phyloP scores from a whole-genome alignment of 2,888 invertebrate species.

The Leucophenga maculata region DNA sequence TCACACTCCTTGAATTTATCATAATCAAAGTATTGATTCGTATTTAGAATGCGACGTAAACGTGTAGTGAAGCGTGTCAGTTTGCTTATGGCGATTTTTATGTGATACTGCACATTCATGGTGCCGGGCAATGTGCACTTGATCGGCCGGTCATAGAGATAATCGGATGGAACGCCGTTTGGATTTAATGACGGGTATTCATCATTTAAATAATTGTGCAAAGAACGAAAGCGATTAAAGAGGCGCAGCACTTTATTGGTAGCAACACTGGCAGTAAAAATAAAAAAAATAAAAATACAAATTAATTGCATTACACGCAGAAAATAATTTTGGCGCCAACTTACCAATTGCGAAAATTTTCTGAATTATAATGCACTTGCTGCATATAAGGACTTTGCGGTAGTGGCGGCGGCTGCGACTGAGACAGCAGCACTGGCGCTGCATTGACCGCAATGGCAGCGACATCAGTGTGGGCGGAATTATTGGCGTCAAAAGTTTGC shows the following conservation, averaged over 20 bases:
- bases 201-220: conserved; percentile 54
- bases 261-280: conserved; percentile 40
- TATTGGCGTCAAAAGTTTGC: neutral
- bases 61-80: conserved; percentile 47
- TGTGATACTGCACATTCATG: conserved; percentile 58
- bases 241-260: conserved; percentile 47
- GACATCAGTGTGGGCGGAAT: neutral
- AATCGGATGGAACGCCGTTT: conserved; percentile 50
- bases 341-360: conserved; percentile 47
- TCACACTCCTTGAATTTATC: conserved; percentile 54
- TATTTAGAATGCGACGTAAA: conserved; percentile 49
- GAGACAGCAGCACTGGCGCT: conserved; percentile 10
- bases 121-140: conserved; percentile 45
- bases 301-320: neutral
- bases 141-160: conserved; percentile 38
- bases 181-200: conserved; percentile 43
- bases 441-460: conserved; percentile 13
- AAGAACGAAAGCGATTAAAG: conserved; percentile 48
- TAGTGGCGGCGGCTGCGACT: neutral
- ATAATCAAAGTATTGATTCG: conserved; percentile 53
- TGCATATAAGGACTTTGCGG: too few species aligned
- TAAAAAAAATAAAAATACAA: neutral
- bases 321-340: conserved; percentile 17
- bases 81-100: conserved; percentile 57
- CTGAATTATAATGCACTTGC: neutral